Evolutionary conservation across 2,113 vertebrate genomes (phyloP).

Genomic region (Echinops telfairi): DNA sequence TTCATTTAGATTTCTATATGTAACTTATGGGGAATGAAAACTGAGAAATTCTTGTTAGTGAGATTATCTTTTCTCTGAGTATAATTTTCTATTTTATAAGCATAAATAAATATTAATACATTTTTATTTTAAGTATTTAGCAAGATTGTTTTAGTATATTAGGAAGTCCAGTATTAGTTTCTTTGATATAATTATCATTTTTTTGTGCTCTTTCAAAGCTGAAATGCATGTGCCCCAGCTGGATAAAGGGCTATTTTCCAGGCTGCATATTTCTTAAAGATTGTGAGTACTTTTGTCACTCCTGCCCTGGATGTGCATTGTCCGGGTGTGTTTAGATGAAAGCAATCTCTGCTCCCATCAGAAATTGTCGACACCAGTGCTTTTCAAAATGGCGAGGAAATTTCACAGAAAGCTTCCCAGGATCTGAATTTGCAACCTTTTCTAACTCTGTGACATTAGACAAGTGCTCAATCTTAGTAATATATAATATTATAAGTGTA

Average conservation of each 20-base stretch:
- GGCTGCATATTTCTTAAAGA: neutral
- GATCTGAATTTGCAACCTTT: neutral
- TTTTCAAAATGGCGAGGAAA: neutral
- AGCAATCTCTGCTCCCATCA: neutral
- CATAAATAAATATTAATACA: neutral
- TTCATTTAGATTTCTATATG: neutral
- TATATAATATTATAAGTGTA: neutral
- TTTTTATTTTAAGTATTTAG: too few species aligned
- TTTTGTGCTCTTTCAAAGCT: neutral
- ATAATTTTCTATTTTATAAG: neutral
- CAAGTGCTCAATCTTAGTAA: neutral
- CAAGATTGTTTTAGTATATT: neutral
- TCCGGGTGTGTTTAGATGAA: neutral
- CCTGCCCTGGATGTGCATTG: neutral
- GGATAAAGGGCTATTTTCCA: neutral
- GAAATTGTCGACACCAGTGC: neutral
- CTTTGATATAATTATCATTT: neutral
- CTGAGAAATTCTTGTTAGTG: neutral
- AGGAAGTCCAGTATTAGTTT: neutral
- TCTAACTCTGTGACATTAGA: neutral
- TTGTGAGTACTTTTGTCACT: neutral
- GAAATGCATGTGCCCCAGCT: neutral
- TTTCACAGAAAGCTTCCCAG: neutral
- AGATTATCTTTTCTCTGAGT: neutral
- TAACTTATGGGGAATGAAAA: constrained; percentile 18